Evolutionary conservation across 2,113 vertebrate species (phyloP), one percentile per base, ranked within the genome.

Genomic region (Paraplagusia blochii): DNA sequence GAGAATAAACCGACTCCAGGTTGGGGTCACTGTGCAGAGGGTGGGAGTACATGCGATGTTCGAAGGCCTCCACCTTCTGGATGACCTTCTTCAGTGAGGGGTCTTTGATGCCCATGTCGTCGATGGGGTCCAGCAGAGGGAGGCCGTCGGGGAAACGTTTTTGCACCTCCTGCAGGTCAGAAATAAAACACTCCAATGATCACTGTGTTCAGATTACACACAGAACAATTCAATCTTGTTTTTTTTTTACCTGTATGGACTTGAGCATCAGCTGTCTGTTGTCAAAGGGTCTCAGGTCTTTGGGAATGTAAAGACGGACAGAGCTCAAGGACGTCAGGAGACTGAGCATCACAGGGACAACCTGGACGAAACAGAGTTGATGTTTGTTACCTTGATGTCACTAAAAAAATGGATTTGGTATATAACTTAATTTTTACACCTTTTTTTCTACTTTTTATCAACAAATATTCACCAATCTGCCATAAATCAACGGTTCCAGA

Each of bases 21-120:
- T 88, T 91, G 56, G 97, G 91, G 77, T 98, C 95, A 38, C 92
- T 97, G 88, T 98, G 96, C 75, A 99, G 91, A 3, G 95, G 87
- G 78, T 99, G 95, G 1, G 96, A 95, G 87, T 98, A 98, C 97
- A 98, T 98, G 70, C 95, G 89, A 64, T 96, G 95, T 67, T 98
- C 97, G 65, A 99, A 99, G 4, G 95, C 95, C 71, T 98, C 96
- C 64, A 95, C 91, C 84, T 99, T 99, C 84, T 98, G 95, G 68
- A 98, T 93, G 44, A 98, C 93, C 82, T 96, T 98, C 88, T 98
- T 98, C 57, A 99, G 88, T 0, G 89, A 94, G 6, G 92, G 92
- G 80, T 98, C 97, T 56, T 96, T 97, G 82, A 99, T 98, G 50
- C 95, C 95, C 96, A 99, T 98, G 73, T 99, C 96, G 49, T 99